These are phyloP conservation scores for Brachyptera putata DNA, from an alignment of 2,888 invertebrate genomes.

Conservation along the genomic window DNA sequence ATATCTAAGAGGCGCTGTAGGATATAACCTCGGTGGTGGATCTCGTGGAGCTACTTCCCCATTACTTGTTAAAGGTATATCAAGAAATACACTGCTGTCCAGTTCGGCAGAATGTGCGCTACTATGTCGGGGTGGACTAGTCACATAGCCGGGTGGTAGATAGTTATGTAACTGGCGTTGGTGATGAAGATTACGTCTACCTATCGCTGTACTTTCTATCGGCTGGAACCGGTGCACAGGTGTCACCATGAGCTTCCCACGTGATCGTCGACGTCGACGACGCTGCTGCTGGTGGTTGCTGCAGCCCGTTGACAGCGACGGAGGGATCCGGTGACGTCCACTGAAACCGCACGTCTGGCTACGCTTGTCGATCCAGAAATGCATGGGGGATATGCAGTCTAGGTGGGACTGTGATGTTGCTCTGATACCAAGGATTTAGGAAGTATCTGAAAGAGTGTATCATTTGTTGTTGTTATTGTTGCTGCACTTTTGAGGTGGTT, in stretches of 20 bases:
- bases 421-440: background rate
- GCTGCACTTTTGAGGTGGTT: no score
- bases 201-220: conserved; percentile 28
- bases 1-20: conserved; percentile 60
- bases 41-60: background rate
- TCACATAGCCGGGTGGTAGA: conserved; percentile 22
- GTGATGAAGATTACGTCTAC: conserved; percentile 21
- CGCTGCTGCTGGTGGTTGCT: no score
- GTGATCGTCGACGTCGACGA: conserved; percentile 43
- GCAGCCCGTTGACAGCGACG: conserved; percentile 53
- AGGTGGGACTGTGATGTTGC: background rate
- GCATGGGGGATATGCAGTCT: conserved; percentile 50
- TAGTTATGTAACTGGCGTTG: conserved; percentile 25
- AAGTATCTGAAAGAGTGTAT: no score
- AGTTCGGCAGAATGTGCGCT: conserved; percentile 42
- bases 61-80: conserved; percentile 37
- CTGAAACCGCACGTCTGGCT: conserved; percentile 70
- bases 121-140: background rate
- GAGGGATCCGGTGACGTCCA: conserved; percentile 65
- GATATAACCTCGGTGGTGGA: conserved; percentile 46
- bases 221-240: conserved; percentile 42
- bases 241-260: conserved; percentile 63
- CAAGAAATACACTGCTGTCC: conserved; percentile 49
- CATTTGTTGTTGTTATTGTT: no score
- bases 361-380: conserved; percentile 86